Base-by-base conservation (phyloP, 35 echinoderm and acorn worm genomes). In the Apostichopus californicus region DNA sequence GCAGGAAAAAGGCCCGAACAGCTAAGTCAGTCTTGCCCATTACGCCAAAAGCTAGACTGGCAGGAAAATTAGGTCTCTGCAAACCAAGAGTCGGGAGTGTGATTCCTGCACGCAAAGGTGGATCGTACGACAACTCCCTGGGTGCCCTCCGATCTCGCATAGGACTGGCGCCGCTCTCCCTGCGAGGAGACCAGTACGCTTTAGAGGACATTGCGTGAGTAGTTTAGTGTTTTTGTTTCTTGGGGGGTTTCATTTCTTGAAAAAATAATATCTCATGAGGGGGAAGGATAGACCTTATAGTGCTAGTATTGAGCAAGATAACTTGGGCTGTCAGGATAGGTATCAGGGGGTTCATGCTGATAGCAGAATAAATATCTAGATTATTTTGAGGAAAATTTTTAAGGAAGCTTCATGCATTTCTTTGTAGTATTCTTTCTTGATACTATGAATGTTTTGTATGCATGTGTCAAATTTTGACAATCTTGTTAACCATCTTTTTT, bases 61-160 rank as follows among this genome's bases (percentile, higher is more conserved):
- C 97, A 28, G 93, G 91, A 5, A 99, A 94, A 77, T 63, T 99
- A 81, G 91, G 94, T 18, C 85, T 99, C 13, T 95, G 96, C 53
- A 99, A 99, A 81, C 90, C 95, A 18, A 78, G 93, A 52, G 57
- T 77, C 23, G 97, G 97, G 0, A 88, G 87, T 80, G 89, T 95
- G 81, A 57, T 96, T 77, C 97, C 97, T 80, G 95, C 93, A 22
- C 22, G 77, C 15, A 96, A 93, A 92, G 91, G 73, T 12, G 85
- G 85, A 26, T 77, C 72, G 1, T 24, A 9, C 10, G 89, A 59
- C 10, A 34, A 12, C 25, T 77, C 54, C 54, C 72, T 77, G 17
- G 73, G 89, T 12, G 59, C 26, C 12, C 71, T 15, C 11, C 73
- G 89, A 5, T 91, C 56, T 24, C 21, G 89, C n/a, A 91, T 91